These are phyloP conservation scores for Neria commutata DNA, from an alignment of 2,888 invertebrate species.

Conservation along the genomic window DNA sequence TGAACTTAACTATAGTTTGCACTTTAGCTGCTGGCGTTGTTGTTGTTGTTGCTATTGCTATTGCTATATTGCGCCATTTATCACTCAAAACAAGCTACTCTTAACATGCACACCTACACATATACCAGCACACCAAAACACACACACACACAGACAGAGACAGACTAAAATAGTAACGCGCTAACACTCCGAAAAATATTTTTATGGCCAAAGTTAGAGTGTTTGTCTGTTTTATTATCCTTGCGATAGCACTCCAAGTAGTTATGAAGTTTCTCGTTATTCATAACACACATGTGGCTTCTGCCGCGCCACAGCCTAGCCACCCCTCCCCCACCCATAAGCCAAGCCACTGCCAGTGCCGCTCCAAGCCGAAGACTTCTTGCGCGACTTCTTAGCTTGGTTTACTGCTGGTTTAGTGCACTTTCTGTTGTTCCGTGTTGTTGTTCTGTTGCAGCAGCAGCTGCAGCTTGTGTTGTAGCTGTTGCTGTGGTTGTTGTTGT, in stretches of 20 bases:
- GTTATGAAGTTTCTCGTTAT: slow-evolving; percentile 45
- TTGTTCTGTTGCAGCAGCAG: too few species aligned
- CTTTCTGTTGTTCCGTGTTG: slow-evolving; percentile 5
- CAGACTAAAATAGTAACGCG: slow-evolving; percentile 20
- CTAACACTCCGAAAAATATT: too few species aligned
- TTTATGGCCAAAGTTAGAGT: slow-evolving; percentile 55
- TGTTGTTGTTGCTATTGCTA: not conserved
- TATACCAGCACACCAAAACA: slow-evolving; percentile 2
- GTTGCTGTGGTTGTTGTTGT: slow-evolving; percentile 4
- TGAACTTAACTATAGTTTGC: not conserved
- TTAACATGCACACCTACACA: slow-evolving; percentile 6
- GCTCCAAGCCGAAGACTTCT: not conserved
- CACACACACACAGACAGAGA: slow-evolving; percentile 27
- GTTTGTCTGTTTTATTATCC: slow-evolving; percentile 58
- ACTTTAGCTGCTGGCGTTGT: not conserved
- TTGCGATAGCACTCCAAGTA: slow-evolving; percentile 34
- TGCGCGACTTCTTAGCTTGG: slow-evolving; percentile 11
- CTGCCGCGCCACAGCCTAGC: slow-evolving; percentile 8
- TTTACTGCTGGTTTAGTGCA: slow-evolving; percentile 15
- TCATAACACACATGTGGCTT: slow-evolving; percentile 36
- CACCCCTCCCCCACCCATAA: not conserved
- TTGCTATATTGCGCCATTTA: too few species aligned
- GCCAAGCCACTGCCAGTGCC: not conserved
- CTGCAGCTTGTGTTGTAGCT: too few species aligned
- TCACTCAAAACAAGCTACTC: slow-evolving; percentile 8